Percentiles rank a stretch among this genome's conserved stretches.
These are phyloP conservation scores for Apodemia duryi DNA, from an alignment of 2,888 invertebrate genomes.

Conservation along the genomic window DNA sequence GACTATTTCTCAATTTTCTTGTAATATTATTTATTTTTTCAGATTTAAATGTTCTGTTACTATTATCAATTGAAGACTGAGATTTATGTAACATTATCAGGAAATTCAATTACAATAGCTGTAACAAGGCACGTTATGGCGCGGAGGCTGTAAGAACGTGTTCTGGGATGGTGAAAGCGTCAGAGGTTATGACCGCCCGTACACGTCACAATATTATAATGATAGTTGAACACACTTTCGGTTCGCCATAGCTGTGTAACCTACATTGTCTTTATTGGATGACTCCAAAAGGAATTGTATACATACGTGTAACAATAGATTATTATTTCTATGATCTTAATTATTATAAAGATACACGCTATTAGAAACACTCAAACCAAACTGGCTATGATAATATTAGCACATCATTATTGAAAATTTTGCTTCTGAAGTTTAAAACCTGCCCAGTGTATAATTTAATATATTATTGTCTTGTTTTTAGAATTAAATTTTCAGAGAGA, in stretches of 20 bases:
- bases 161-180: slow-evolving; percentile 21
- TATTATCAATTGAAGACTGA: neutral
- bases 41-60: neutral
- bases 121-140: neutral
- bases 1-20: too few species aligned
- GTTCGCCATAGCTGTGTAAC: slow-evolving; percentile 10
- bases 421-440: too few species aligned
- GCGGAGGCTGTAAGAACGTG: slow-evolving; percentile 11
- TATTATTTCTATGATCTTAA: slow-evolving; percentile 5
- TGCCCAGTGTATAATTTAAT: too few species aligned
- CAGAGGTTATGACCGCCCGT: slow-evolving; percentile 16
- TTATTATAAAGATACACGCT: too few species aligned
- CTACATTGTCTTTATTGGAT: neutral
- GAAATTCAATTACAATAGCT: slow-evolving; percentile 2
- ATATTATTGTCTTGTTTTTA: too few species aligned
- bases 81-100: slow-evolving; percentile 5
- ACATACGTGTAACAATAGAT: slow-evolving; percentile 8
- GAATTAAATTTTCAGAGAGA: too few species aligned
- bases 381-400: too few species aligned
- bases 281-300: slow-evolving; percentile 7
- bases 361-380: too few species aligned
- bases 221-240: slow-evolving; percentile 7
- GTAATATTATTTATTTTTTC: too few species aligned
- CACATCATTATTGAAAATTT: too few species aligned
- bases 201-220: slow-evolving; percentile 20